Base-by-base conservation (phyloP, 2,113 vertebrate species). In the Muntiacus muntjak region DNA sequence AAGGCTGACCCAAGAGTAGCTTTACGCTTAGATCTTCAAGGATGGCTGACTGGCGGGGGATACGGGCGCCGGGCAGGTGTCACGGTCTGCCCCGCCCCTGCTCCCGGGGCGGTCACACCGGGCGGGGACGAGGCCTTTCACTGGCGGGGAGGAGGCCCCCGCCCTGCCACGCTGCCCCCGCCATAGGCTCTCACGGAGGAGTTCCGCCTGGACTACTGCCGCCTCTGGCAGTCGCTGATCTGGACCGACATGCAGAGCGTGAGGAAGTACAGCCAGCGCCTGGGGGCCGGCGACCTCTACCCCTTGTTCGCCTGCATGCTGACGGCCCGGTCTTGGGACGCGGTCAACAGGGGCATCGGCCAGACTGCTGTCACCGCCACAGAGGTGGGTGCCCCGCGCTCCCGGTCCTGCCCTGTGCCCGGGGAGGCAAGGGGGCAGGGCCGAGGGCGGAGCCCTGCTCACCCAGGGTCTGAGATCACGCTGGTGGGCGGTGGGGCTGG, bases 261-360 rank as follows among this genome's bases (percentile, higher is more conserved):
- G 82, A 99, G 99, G 98, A 99, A 98, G 40, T 99, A 99, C 97
- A 99, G 99, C 98, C 99, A 98, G 83, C 98, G 98, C 26, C 99
- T 99, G 17, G 99, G 99, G 12, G 99, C 99, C 0, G 99, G 99
- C 8, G 99, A 99, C 13, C 97, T 99, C 58, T 99, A 99, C 96
- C 99, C 99, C 0, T 98, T 99, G 60, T 99, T 99, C 0, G 99
- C 99, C 88, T 99, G 99, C 74, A 99, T 99, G 98, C 99, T 99
- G 81, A 99, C 99, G 0, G 99, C 99, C 58, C 99, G 99, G 30
- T 99, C 99, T 25, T 99, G 99, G 99, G 98, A 99, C 26, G 99
- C 99, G 0, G 99, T 99, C 98, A 99, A 98, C 92, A 98, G 97
- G 9, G 99, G 99, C 55, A 99, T 99, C 86, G 98, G 99, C 94